Evolutionary conservation across 1,140 invertebrate species (phyloP).

Genomic region (Metopolophium dirhodum): DNA sequence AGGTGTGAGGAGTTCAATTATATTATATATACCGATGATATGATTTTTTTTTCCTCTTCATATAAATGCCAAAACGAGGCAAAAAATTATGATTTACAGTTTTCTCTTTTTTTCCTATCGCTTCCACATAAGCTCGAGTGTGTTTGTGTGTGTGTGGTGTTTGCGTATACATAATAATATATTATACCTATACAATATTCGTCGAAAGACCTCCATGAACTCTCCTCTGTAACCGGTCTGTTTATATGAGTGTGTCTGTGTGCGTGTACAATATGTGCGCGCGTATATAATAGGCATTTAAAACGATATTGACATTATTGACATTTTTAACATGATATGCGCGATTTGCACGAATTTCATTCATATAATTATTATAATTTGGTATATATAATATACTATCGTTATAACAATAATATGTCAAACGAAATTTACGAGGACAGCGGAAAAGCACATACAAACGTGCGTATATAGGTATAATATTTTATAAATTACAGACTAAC

Average conservation of each 20-base stretch:
- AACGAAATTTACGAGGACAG: not conserved
- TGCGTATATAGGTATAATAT: not conserved
- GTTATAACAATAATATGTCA: not conserved
- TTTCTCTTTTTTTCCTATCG: conserved; percentile 21
- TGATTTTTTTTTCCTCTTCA: not conserved
- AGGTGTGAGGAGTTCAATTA: conserved; percentile 56
- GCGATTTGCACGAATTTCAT: not conserved
- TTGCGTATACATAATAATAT: not conserved
- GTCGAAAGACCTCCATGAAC: conserved; percentile 33
- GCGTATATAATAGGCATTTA: not conserved
- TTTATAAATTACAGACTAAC: not conserved
- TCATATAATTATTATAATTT: not conserved
- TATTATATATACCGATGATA: not conserved
- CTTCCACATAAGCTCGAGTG: not conserved
- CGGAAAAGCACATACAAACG: not conserved
- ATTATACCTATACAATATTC: not conserved
- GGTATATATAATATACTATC: too few species aligned
- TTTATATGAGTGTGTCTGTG: not conserved
- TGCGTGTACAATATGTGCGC: not conserved
- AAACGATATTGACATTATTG: conserved; percentile 25
- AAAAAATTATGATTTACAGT: conserved; percentile 50
- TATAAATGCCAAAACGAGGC: conserved; percentile 21
- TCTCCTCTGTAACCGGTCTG: conserved; percentile 10
- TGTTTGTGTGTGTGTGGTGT: not conserved
- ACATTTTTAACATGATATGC: not conserved